Conservation (phyloP, 2,797 vertebrate genomes). For the Phoeniculus purpureus region DNA sequence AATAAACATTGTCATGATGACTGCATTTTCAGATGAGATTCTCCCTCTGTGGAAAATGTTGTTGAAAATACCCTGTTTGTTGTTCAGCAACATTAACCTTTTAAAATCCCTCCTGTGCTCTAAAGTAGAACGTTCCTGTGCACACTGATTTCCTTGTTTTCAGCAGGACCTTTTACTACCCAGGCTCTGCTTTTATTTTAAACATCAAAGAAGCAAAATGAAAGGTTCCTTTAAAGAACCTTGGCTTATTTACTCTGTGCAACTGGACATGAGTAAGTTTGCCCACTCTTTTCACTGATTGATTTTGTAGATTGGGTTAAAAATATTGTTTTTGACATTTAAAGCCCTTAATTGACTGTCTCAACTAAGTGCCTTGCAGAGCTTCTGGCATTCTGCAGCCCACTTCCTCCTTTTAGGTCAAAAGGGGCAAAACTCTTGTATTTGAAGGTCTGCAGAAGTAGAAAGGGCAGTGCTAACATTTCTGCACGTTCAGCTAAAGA, state of each 20-base stretch:
- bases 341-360: constrained; percentile 51
- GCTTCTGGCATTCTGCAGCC: constrained; percentile 26
- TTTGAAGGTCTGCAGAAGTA: constrained; percentile 48
- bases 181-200: neutral
- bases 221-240: constrained; percentile 24
- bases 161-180: neutral
- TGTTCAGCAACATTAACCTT: constrained; percentile 10
- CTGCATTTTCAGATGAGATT: neutral
- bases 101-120: neutral
- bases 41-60: neutral
- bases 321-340: constrained; percentile 52
- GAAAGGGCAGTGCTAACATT: constrained; percentile 49
- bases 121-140: neutral
- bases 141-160: constrained; percentile 8
- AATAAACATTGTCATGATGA: neutral
- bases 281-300: neutral
- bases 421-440: constrained; percentile 44
- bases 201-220: neutral
- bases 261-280: constrained; percentile 34
- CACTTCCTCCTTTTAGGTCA: constrained; percentile 51
- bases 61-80: constrained; percentile 3
- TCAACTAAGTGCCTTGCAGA: neutral
- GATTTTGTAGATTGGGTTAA: constrained; percentile 26
- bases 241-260: neutral
- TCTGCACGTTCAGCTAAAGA: constrained; percentile 35